Base-by-base conservation (phyloP, 2,888 invertebrate species). In the Eupithecia abbreviata region DNA sequence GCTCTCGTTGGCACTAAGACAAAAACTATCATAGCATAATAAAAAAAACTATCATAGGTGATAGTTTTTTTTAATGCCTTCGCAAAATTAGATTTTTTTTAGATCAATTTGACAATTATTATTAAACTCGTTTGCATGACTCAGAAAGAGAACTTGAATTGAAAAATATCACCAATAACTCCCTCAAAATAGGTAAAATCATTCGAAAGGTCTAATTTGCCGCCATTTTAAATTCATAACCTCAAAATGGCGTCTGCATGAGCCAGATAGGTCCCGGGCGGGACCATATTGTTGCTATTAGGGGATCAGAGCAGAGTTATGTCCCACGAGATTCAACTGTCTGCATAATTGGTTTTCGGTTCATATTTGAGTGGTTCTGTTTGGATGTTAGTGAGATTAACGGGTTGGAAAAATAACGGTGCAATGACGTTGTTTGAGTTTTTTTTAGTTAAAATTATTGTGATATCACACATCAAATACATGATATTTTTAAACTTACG, bases 221-320 rank as follows among this genome's bases (percentile, higher is more conserved):
- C 62, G 5, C 13, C 47, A 69, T 77, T 74, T 74, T 74, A 74
- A 72, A 77, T 77, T 74, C 65, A 77, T 74, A 69, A 71, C 71
- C 62, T 15, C 43, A 51, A 45, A 74, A 10, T 58, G 42, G 65
- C 12, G 72, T 12, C 73, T 72, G 77, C 65, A 72, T 51, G 51
- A 62, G 58, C 43, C 71, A 58, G 77, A 77, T 74, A 77, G 71
- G 45, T 73, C 76, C 71, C 30, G 45, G 70, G 30, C 62, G 62
- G 30, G 30, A 30, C 30, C 62, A 62, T 62, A 62, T 62, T 62
- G 62, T 55, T 18, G 15, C 18, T 18, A 45, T 13, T 30, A 73
- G 51, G 9, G 30, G 13, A 30, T 71, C 42, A 30, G 4, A 15
- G 18, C 18, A 70, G 70, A 58, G 62, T 62, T 30, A 62, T 62